These are phyloP conservation scores for Podargus strigoides DNA, from an alignment of 2,797 vertebrate species.

Conservation along the genomic window DNA sequence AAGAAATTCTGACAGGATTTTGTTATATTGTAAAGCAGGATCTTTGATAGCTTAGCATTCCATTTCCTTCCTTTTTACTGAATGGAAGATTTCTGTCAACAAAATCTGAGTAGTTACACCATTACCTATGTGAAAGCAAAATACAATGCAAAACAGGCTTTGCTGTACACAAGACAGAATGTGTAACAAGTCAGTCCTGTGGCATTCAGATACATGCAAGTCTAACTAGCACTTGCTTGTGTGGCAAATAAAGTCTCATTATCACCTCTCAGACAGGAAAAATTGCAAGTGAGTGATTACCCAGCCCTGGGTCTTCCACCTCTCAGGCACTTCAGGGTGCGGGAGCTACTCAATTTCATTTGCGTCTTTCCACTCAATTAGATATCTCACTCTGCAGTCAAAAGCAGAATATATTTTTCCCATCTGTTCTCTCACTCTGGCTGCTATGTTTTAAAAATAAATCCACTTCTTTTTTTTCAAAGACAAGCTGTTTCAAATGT, in stretches of 20 bases:
- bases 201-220: background rate
- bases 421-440: background rate
- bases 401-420: background rate
- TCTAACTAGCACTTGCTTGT: background rate
- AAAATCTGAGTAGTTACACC: background rate
- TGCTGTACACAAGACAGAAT: background rate
- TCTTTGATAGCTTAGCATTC: background rate
- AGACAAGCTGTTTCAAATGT: background rate
- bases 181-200: background rate
- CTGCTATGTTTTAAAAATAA: background rate
- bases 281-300: constrained; percentile 6
- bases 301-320: background rate
- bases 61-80: background rate
- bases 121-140: background rate
- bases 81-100: background rate
- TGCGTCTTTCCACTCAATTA: constrained; percentile 20
- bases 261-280: constrained; percentile 44
- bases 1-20: background rate
- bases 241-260: constrained; percentile 25
- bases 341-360: background rate
- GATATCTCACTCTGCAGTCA: background rate
- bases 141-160: background rate
- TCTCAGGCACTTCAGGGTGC: background rate
- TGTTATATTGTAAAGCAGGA: background rate
- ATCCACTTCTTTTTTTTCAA: background rate